These are phyloP conservation scores for Lepidurus couesii DNA, from an alignment of 1,140 invertebrate genomes.

Conservation along the genomic window DNA sequence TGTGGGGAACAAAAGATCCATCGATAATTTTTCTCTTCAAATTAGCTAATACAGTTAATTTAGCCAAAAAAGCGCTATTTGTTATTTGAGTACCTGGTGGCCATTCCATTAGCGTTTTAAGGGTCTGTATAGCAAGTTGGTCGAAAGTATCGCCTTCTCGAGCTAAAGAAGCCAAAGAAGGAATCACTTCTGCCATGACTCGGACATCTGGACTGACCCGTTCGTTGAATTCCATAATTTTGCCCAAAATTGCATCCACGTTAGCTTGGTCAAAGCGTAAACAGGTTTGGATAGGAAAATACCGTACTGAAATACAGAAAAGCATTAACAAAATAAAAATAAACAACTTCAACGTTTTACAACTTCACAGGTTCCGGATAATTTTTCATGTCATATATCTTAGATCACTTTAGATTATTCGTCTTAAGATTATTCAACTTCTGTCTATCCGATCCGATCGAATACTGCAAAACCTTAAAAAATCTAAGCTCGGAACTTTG, in stretches of 20 bases:
- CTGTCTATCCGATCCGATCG: too few relatives aligned
- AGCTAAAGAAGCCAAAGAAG: neutral
- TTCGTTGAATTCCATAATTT: constrained; percentile 30
- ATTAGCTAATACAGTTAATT: too few relatives aligned
- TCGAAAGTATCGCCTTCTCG: constrained; percentile 35
- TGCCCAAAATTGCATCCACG: constrained; percentile 47
- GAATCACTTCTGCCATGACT: neutral
- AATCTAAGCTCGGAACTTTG: too few relatives aligned
- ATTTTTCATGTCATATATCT: too few relatives aligned
- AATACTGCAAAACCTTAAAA: too few relatives aligned
- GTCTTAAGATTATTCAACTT: too few relatives aligned
- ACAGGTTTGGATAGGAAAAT: constrained; percentile 49
- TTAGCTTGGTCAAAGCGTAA: constrained; percentile 63
- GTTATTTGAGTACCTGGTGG: constrained; percentile 53
- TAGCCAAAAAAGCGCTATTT: neutral
- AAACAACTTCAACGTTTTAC: too few relatives aligned
- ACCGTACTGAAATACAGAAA: constrained; percentile 31
- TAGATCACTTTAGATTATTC: too few relatives aligned
- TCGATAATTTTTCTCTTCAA: neutral
- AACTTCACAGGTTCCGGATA: too few relatives aligned
- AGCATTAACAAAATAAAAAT: neutral
- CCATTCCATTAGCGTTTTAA: constrained; percentile 68
- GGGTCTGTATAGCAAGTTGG: constrained; percentile 50
- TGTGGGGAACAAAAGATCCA: constrained; percentile 44
- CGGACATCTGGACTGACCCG: constrained; percentile 25